These are phyloP conservation scores for Bergia sp. DNA, from an alignment of 92 coral and sea anemone genomes.

Conservation along the genomic window DNA sequence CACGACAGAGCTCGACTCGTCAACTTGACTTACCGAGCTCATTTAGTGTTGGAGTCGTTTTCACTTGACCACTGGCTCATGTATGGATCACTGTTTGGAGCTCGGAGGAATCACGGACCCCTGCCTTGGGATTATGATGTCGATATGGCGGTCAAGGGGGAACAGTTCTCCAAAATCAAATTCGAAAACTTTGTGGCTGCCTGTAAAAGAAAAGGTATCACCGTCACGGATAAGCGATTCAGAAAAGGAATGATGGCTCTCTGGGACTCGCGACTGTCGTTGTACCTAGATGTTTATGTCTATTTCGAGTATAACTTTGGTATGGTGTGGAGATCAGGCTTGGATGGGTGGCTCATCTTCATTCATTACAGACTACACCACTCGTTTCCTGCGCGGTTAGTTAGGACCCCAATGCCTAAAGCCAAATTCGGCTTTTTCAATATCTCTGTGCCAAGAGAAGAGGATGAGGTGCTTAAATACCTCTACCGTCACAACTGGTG, in stretches of 20 bases:
- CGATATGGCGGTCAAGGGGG: constrained; percentile 65
- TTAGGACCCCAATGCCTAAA: constrained; percentile 54
- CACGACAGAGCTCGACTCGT: not conserved
- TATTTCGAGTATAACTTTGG: constrained; percentile 56
- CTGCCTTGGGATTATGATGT: constrained; percentile 81
- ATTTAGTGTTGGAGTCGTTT: constrained; percentile 19
- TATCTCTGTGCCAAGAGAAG: constrained; percentile 62
- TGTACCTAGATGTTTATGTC: constrained; percentile 57
- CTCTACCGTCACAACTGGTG: constrained; percentile 68
- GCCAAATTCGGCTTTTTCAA: constrained; percentile 55
- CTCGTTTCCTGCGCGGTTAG: constrained; percentile 61
- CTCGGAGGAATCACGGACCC: constrained; percentile 49
- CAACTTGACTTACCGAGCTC: constrained; percentile 4
- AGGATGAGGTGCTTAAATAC: constrained; percentile 48
- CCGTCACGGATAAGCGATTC: constrained; percentile 42
- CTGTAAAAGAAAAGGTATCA: constrained; percentile 43
- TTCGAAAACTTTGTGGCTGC: constrained; percentile 40
- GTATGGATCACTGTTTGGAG: constrained; percentile 69
- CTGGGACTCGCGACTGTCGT: not conserved
- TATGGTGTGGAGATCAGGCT: constrained; percentile 57
- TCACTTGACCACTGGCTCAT: constrained; percentile 60
- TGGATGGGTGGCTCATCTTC: constrained; percentile 62
- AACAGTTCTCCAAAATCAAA: constrained; percentile 44
- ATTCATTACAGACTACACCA: constrained; percentile 58
- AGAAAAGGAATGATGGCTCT: constrained; percentile 51